Evolutionary conservation across 2,888 invertebrate species (phyloP), one percentile per base, ranked within the genome.

Genomic region (Diarsia rubi): DNA sequence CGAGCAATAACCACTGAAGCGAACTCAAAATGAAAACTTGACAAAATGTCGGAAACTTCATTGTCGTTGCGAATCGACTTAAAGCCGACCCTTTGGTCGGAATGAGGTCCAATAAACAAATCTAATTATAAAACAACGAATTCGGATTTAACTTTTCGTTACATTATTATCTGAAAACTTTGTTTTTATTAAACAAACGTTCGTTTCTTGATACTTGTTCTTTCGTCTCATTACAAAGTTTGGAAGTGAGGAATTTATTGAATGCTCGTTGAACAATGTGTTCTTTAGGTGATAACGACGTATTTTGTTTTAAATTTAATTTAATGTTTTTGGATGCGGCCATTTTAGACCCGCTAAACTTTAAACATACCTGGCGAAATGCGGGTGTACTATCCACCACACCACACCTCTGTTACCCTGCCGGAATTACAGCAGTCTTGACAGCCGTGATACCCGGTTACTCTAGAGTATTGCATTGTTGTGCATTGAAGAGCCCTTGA

Each of bases 181-280:
- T 64, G 42, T 21, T 57, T 78, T 68, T 85, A 75, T 83, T 83
- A 79, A 74, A 78, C 75, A 88, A 85, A 79, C 70, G 79, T 79
- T 79, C 49, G 75, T 82, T 81, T 16, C 74, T 83, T 75, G 72
- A 73, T 81, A 78, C 78, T 84, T 77, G 73, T 79, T 78, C 79
- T 79, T 79, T 76, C 73, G 71, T 79, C 81, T 88, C 77, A 85
- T 88, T 87, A 85, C 42, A 76, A 87, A 85, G 76, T 87, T 78
- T 65, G n/a, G 31, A 63, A 77, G 66, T 54, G 63, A 65, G 19
- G 75, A 81, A 79, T 83, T 87, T 79, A 85, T 88, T 77, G 72
- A 83, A 83, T 87, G 79, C 71, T 72, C 27, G 69, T 63, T 62
- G 45, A 75, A 83, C 82, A 86, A 73, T 83, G 79, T 86, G 79